Evolutionary conservation across 2,888 invertebrate species (phyloP).

Genomic region (Phalangium opilio): DNA sequence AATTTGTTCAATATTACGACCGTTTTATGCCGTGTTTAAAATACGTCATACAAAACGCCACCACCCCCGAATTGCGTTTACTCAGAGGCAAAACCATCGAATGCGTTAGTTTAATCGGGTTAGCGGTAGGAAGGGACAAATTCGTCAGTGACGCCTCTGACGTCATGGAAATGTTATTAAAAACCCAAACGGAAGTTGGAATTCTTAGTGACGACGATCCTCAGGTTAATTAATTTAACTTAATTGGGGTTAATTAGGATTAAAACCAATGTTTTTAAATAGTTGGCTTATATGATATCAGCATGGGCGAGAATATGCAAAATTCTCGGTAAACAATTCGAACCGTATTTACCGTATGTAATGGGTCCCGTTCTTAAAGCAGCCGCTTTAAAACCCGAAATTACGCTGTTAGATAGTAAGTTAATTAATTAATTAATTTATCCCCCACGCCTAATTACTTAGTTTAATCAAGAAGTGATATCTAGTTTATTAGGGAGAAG

Average conservation of each 20-base stretch:
- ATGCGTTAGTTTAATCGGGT: constrained; percentile 92
- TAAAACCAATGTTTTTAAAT: constrained; percentile 10
- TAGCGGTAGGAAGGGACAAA: constrained; percentile 39
- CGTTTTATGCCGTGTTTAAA: constrained; percentile 86
- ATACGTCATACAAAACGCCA: constrained; percentile 90
- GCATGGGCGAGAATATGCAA: constrained; percentile 99
- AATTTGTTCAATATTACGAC: constrained; percentile 88
- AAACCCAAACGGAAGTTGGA: constrained; percentile 70
- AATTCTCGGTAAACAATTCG: constrained; percentile 68
- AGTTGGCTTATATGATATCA: constrained; percentile 87
- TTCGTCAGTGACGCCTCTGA: constrained; percentile 83
- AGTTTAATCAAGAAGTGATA: no score
- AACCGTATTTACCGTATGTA: constrained; percentile 82
- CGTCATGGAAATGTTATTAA: constrained; percentile 84
- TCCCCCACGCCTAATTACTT: no score
- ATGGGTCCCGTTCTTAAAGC: constrained; percentile 87
- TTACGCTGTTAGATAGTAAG: constrained; percentile 72
- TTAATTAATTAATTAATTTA: constrained; percentile 3
- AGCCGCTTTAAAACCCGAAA: constrained; percentile 83
- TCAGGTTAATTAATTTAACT: constrained; percentile 37
- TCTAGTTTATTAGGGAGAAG: no score
- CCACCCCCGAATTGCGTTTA: constrained; percentile 62
- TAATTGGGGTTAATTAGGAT: not conserved
- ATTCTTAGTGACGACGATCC: constrained; percentile 81
- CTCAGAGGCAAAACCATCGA: constrained; percentile 96